Conservation (phyloP, 2,888 invertebrate species). For the Dicyrtoma fusca region DNA sequence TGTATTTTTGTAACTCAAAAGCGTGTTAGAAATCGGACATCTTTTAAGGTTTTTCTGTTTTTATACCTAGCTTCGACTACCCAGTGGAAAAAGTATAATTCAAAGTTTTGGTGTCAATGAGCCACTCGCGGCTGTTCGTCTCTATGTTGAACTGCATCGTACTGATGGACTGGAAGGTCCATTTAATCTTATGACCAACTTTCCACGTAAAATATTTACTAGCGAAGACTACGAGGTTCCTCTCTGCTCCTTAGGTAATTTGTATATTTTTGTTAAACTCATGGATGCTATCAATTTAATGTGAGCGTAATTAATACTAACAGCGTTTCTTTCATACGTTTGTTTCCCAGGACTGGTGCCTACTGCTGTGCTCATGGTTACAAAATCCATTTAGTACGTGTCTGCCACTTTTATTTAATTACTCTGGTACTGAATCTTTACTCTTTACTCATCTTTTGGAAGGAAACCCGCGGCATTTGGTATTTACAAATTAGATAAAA, state of each 20-base stretch:
- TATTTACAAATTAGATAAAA: too few species aligned
- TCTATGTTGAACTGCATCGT: conserved; percentile 84
- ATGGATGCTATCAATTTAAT: too few species aligned
- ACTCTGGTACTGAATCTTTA: too few species aligned
- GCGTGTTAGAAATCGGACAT: not conserved
- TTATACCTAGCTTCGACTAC: conserved; percentile 71
- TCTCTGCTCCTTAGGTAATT: conserved; percentile 75
- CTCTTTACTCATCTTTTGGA: too few species aligned
- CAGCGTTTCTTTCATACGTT: too few species aligned
- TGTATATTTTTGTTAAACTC: not conserved
- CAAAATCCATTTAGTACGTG: conserved; percentile 59
- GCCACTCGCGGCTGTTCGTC: conserved; percentile 83
- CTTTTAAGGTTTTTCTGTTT: conserved; percentile 2
- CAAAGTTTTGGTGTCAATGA: conserved; percentile 85
- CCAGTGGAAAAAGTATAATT: conserved; percentile 72
- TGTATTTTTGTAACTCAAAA: not conserved
- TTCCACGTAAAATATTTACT: conserved; percentile 77
- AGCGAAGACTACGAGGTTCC: conserved; percentile 88
- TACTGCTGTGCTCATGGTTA: conserved; percentile 79
- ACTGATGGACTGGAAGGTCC: conserved; percentile 67
- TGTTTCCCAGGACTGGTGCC: conserved; percentile 72
- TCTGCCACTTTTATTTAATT: too few species aligned
- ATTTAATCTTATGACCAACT: conserved; percentile 87
- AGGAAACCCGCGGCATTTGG: too few species aligned
- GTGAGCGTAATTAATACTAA: not conserved